A percentile compares a stretch with the other conserved stretches of the same genome.
These are phyloP conservation scores for Trichoplusia ni DNA, from an alignment of 1,140 invertebrate genomes.

Conservation along the genomic window DNA sequence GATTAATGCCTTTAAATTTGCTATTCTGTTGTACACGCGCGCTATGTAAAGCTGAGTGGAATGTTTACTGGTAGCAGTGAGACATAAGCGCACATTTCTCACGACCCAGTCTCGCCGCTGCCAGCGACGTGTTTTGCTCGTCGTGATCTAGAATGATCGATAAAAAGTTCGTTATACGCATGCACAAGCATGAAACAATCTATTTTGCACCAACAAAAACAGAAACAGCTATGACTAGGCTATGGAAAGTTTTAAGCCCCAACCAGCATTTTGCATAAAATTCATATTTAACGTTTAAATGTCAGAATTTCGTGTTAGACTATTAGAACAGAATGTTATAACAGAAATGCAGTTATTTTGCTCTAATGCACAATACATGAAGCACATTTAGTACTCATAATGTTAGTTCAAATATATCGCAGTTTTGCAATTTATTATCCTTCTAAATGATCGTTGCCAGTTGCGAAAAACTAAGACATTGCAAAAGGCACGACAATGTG, in stretches of 20 bases:
- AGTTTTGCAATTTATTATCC: slow-evolving; percentile 3
- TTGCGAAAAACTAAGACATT: slow-evolving; percentile 19
- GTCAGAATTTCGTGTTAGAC: no score
- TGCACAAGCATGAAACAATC: not conserved
- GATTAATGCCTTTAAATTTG: no score
- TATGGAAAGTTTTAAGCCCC: no score
- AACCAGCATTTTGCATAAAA: no score
- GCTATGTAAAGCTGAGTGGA: not conserved
- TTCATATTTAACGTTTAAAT: no score
- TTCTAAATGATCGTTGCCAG: slow-evolving; percentile 4
- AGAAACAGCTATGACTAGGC: no score
- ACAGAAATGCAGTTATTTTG: no score
- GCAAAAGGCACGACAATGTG: slow-evolving; percentile 18
- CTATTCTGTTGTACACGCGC: no score
- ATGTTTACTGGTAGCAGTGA: slow-evolving; percentile 16
- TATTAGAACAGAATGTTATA: no score
- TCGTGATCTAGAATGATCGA: slow-evolving; percentile 42
- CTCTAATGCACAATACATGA: no score
- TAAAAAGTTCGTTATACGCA: slow-evolving; percentile 11
- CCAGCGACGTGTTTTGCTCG: slow-evolving; percentile 30
- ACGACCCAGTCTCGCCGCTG: slow-evolving; percentile 41
- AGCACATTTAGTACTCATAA: no score
- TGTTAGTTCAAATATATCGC: slow-evolving; percentile 1
- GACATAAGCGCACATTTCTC: slow-evolving; percentile 40
- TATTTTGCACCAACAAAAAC: not conserved